Conservation (phyloP, 1,140 invertebrate genomes). For the Heterodera carotae region DNA sequence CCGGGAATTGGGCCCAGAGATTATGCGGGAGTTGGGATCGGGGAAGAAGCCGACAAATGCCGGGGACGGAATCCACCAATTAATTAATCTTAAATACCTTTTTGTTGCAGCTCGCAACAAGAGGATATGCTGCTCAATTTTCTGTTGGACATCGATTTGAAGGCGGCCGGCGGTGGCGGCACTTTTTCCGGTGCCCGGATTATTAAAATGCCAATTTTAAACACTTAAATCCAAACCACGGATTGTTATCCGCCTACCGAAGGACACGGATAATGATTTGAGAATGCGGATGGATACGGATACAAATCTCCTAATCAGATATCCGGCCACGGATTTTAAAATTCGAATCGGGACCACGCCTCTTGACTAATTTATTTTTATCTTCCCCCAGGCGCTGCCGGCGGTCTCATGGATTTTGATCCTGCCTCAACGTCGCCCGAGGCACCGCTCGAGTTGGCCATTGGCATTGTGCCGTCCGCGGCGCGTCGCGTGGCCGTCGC, state of each 20-base stretch:
- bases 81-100: slow-evolving; percentile 23
- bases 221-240: not conserved
- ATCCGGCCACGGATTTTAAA: too few relatives aligned
- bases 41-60: too few relatives aligned
- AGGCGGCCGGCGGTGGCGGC: slow-evolving; percentile 26
- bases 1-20: too few relatives aligned
- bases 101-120: slow-evolving; percentile 51
- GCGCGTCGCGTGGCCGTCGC: not conserved
- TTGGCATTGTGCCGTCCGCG: slow-evolving; percentile 23
- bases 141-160: slow-evolving; percentile 57
- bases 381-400: not conserved
- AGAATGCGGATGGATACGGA: too few relatives aligned
- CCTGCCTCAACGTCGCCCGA: not conserved
- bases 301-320: too few relatives aligned
- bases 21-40: too few relatives aligned
- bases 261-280: too few relatives aligned
- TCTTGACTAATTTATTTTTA: too few relatives aligned
- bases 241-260: not conserved
- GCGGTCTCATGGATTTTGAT: not conserved
- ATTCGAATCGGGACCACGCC: too few relatives aligned
- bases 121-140: slow-evolving; percentile 56
- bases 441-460: slow-evolving; percentile 20
- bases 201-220: not conserved
- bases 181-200: not conserved
- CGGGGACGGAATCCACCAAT: not conserved